Evolutionary conservation across 1,140 invertebrate species (phyloP), one percentile per base, ranked within the genome.

Genomic region (Drosophila pandora): DNA sequence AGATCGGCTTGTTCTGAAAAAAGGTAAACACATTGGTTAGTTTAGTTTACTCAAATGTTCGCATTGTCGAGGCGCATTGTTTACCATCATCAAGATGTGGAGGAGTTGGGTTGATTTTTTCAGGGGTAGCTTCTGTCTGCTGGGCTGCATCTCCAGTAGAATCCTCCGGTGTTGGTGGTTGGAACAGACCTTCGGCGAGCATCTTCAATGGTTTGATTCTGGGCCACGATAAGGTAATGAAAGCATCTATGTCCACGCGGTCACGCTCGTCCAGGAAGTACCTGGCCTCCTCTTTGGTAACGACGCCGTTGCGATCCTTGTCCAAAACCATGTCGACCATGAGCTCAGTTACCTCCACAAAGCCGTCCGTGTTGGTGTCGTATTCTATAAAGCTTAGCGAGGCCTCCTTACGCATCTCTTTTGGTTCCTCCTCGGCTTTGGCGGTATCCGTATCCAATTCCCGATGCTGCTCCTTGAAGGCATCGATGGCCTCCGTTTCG

Each of bases 231-330:
- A 92, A 92, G 13, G 94, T 92, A 1, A 95, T 62, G 88, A 97
- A 98, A 7, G 95, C 94, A 57, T 97, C 94, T 52, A 94, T 91
- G 77, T 94, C 93, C 23, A 97, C 92, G 87, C 95, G 95, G 52
- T 95, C 94, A 64, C 95, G 93, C 50, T 95, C 94, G 72, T 95
- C 94, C 54, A 98, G 92, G 91, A 97, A 97, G 89, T 94, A 96
- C 89, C 95, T 94, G 3, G 98, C 97, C 79, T 98, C 97, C 55
- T 97, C 90, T 0, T 81, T 69, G 6, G 81, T 96, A 60, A 94
- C 94, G 70, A 94, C 93, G 6, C 97, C 97, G 94, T 99, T 96
- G 62, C 94, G 94, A 92, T 99, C 96, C 73, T 95, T 95, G 92
- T 99, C 98, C 93, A 99, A 97, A 43, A 94, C 95, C 80, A 93